Evolutionary conservation across 2,113 vertebrate species (phyloP).

Genomic region (Stomatorhinus ivindoensis): DNA sequence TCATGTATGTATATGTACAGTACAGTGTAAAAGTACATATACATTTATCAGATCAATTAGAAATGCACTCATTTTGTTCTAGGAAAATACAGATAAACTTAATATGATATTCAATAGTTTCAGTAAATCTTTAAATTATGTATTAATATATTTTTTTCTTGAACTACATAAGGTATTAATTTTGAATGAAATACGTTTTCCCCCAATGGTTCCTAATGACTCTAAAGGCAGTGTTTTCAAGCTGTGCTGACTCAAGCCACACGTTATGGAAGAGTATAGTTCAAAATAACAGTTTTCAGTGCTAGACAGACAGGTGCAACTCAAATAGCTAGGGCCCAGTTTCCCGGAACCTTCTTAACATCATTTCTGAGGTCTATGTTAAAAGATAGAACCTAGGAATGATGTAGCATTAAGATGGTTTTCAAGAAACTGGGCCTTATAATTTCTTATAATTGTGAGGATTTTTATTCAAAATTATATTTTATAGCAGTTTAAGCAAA

Average conservation of each 20-base stretch:
- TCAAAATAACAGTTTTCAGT: not conserved
- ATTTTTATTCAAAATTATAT: not conserved
- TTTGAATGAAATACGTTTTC: not conserved
- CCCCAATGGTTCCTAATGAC: not conserved
- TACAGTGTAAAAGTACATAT: not conserved
- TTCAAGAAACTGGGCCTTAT: not conserved
- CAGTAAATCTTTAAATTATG: not conserved
- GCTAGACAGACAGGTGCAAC: not conserved
- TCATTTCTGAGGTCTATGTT: too few relatives aligned
- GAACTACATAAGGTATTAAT: not conserved
- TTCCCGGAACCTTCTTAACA: too few relatives aligned
- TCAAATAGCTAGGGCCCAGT: too few relatives aligned
- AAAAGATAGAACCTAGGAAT: too few relatives aligned
- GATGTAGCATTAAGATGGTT: too few relatives aligned
- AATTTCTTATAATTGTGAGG: not conserved
- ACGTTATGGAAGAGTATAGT: not conserved
- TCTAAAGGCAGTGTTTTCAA: not conserved
- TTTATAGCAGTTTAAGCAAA: conserved; percentile 13
- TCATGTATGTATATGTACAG: not conserved
- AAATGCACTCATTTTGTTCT: not conserved
- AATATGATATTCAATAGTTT: not conserved
- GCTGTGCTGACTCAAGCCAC: not conserved
- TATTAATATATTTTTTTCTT: not conserved
- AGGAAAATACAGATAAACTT: not conserved
- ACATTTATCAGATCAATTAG: not conserved